Base-by-base conservation (phyloP, 2,113 vertebrate genomes). In the Chlamydotis undulata region DNA sequence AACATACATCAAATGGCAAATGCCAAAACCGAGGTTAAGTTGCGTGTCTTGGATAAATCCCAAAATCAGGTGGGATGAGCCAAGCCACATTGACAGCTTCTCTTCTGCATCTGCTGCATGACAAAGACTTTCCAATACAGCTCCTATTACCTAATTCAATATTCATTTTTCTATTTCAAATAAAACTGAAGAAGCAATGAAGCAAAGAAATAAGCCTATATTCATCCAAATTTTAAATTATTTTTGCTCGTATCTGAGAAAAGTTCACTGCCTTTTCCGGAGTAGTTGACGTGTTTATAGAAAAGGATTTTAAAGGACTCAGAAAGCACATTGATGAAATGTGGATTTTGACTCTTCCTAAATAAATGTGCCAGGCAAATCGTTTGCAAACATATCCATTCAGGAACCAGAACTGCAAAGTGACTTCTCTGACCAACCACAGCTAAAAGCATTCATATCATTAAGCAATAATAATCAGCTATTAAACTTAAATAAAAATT, bases 401-500 rank as follows among this genome's bases (percentile, higher is more conserved):
- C 53, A 84, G 69, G 33, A 90, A 37, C 29, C 61, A 57, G 69
- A 65, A 84, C 84, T 15, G 26, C 12, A 19, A 86, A 90, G 39
- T 21, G 56, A 63, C 43, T 89, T 87, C 86, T 87, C 61, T 57
- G 83, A 60, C 79, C 69, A 75, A 61, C 59, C 3, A 4, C 69
- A 89, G 73, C 65, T 89, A 60, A 33, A 94, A 92, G 25, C 14
- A 61, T 69, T 94, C 31, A 1, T 87, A 91, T 23, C 12, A 59
- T 88, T 95, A 74, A 85, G 78, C 59, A 83, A 53, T 94, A 93
- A 93, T 87, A 69, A 89, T 79, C 73, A 76, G 74, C 78, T 91
- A 84, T 93, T 91, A 81, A 75, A 53, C 56, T 94, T 83, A 56
- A 87, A 93, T 76, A 93, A 75, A 87, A 89, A 89, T 94, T 93